Base-by-base conservation (phyloP, 2,797 vertebrate species). In the Brachyrhaphis roseni region DNA sequence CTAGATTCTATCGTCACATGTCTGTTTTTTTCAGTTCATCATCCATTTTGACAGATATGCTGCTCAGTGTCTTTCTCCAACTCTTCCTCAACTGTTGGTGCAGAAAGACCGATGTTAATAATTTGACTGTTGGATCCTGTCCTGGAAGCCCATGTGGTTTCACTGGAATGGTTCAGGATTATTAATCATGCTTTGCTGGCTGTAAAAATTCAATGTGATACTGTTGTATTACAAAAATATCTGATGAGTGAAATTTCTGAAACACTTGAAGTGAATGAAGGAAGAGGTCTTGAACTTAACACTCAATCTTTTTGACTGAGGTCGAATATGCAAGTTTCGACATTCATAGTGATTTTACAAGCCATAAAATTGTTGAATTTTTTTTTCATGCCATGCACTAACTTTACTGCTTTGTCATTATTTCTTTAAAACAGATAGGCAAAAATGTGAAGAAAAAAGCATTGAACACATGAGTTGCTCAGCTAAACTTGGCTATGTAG, bases 131-230 rank as follows among this genome's bases (percentile, higher is more conserved):
- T 93, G 91, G 89, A 90, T 82, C 59, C 47, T 10, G 45, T 92
- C 86, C 82, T 88, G 72, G n/a, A 72, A 77, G 53, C 64, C 45
- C 90, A 88, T 88, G 81, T 86, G 90, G 85, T 87, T 91, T 89
- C 62, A 87, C 82, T 92, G 85, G 77, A 73, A 83, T 81, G 76
- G 73, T 83, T 89, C 79, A 78, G 41, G 79, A 75, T 83, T 89
- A 89, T 91, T 91, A 84, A 93, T 89, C 51, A 0, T 86, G 82
- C 85, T 89, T 72, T 76, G 71, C 76, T 89, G 81, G 78, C 83
- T 89, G 82, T 92, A 83, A 91, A 86, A 87, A 91, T 86, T 89
- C 75, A 92, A 87, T 74, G n/a, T 80, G 76, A 87, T 86, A 64
- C 75, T 66, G 26, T 87, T 82, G 72, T 80, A 75, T 85, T 81